Base-by-base conservation (phyloP, 2,797 vertebrate species). In the Myripristis jacobus region DNA sequence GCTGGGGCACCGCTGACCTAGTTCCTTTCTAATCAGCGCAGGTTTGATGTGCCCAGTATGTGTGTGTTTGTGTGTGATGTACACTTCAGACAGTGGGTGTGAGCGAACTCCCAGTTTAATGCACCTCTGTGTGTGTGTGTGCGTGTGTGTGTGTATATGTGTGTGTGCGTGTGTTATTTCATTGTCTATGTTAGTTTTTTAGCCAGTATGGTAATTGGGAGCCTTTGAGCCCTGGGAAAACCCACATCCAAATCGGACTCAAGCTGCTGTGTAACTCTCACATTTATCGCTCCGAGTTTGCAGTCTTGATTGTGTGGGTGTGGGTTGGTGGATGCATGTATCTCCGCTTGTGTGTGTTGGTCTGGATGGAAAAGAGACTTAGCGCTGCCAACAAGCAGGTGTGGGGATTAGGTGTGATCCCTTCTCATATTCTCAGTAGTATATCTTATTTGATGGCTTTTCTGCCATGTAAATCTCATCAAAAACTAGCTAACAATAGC, bases 401-500 rank as follows among this genome's bases (percentile, higher is more conserved):
- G 93, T 86, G 75, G 38, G 82, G 91, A 92, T 94, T 89, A 89
- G 79, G 64, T 75, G 77, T 87, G 87, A 92, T 91, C 83, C 82
- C 83, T 52, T 83, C 75, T 88, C 75, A 78, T 85, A 85, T 87
- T 90, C 88, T 88, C 84, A 66, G 87, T 90, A 83, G 91, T 88
- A 89, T 88, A 88, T 87, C 88, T 91, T 87, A 93, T 93, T 90
- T 93, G 89, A 94, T 88, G 82, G 85, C 77, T 86, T 91, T 92
- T 81, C 85, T 88, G 88, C 88, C 91, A 87, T 88, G 89, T 90
- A 93, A 91, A 93, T 92, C 88, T 93, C 90, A 92, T 93, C 92
- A 92, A 87, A 93, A 93, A 92, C 80, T 74, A 85, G 83, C 91
- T 92, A 92, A 93, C 92, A 93, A 93, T 91, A 91, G 88, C 88